A percentile compares a stretch with the other conserved stretches of the same genome.
phyloP scores from a whole-genome alignment of 1,140 invertebrate species.

The Hormaphis cornu region DNA sequence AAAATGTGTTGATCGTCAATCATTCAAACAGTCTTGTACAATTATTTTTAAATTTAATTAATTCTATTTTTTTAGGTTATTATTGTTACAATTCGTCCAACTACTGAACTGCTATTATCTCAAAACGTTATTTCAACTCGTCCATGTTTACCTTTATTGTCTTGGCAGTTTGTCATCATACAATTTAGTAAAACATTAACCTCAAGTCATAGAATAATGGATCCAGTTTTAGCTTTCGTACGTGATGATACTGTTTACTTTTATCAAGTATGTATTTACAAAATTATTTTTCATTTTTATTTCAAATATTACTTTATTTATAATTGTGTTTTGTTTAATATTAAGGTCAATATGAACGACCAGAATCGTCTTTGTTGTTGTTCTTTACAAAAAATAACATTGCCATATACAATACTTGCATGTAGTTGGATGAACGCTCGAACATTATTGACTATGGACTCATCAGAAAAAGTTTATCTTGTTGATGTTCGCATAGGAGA shows the following conservation, averaged over 20 bases:
- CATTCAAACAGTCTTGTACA: no score
- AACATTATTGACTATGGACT: conserved; percentile 75
- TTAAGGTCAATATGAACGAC: conserved; percentile 29
- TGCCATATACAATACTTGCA: conserved; percentile 43
- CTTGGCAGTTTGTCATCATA: conserved; percentile 86
- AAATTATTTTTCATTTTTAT: neutral
- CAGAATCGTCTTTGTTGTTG: conserved; percentile 24
- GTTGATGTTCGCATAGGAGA: conserved; percentile 80
- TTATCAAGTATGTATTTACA: conserved; percentile 56
- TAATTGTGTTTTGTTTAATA: neutral
- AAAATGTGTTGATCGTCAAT: neutral
- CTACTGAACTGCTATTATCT: conserved; percentile 55
- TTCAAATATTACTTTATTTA: neutral
- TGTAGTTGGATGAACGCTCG: conserved; percentile 81
- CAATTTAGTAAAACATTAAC: conserved; percentile 55
- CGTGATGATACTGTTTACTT: conserved; percentile 70
- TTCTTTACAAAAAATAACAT: conserved; percentile 39
- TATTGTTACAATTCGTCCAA: conserved; percentile 72
- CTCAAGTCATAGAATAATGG: conserved; percentile 52
- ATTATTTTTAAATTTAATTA: neutral
- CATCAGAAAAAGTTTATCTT: conserved; percentile 73
- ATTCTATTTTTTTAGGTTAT: conserved; percentile 53
- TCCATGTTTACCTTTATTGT: conserved; percentile 69
- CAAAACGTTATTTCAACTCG: conserved; percentile 43
- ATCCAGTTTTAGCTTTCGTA: conserved; percentile 78